These are phyloP conservation scores for Acheta domesticus DNA, from an alignment of 2,888 invertebrate species.

Conservation along the genomic window DNA sequence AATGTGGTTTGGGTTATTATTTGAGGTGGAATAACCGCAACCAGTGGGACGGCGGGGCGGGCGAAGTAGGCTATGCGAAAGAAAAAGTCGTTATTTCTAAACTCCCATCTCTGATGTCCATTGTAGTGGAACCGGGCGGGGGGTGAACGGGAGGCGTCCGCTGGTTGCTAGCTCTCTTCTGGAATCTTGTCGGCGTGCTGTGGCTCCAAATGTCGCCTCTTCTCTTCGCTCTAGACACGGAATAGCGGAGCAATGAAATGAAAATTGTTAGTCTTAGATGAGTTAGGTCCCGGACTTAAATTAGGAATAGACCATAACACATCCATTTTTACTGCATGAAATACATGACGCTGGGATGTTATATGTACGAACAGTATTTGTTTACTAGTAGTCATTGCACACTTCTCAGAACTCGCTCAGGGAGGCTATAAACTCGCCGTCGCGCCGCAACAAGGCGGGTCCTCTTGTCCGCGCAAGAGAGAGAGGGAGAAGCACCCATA, in stretches of 20 bases:
- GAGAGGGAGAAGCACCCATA: no score
- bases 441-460: background rate
- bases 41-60: background rate
- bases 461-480: background rate
- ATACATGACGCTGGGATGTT: background rate
- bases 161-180: background rate
- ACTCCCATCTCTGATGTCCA: background rate
- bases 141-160: background rate
- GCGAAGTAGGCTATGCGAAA: background rate
- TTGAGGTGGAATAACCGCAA: slow-evolving; percentile 6
- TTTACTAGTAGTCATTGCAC: background rate
- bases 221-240: background rate
- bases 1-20: background rate
- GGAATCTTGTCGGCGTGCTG: background rate
- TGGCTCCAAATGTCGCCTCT: background rate
- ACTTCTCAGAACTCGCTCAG: background rate
- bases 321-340: slow-evolving; percentile 1
- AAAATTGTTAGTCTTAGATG: background rate
- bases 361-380: background rate
- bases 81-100: background rate
- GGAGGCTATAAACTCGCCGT: background rate
- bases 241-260: background rate
- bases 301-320: background rate
- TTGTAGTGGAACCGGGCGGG: slow-evolving; percentile 3
- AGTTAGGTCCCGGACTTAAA: background rate